phyloP scores from a whole-genome alignment of 2,113 vertebrate species.

The Scopus umbretta region DNA sequence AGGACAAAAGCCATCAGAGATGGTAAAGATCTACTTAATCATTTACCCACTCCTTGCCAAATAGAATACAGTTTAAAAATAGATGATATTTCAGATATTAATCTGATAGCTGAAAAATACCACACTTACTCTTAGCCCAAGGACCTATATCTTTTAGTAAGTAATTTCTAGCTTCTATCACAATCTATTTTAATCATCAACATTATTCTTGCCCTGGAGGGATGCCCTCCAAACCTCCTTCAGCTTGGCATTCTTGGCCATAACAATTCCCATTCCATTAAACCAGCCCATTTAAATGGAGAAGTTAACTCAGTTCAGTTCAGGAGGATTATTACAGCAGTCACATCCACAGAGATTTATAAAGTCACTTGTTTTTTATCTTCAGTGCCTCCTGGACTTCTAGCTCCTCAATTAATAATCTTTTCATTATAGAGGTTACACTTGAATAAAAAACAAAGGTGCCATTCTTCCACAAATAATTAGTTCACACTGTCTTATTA shows the following conservation, averaged over 20 bases:
- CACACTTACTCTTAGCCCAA: neutral
- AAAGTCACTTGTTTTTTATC: conserved; percentile 13
- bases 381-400: neutral
- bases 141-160: neutral
- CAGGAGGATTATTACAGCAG: conserved; percentile 24
- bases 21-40: conserved; percentile 30
- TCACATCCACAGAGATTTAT: conserved; percentile 46
- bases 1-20: neutral
- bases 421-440: conserved; percentile 19
- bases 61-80: neutral
- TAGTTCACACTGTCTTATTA: neutral
- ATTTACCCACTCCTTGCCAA: neutral
- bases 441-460: conserved; percentile 1
- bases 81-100: conserved; percentile 21
- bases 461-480: neutral
- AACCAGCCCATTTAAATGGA: conserved; percentile 5
- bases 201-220: conserved; percentile 25
- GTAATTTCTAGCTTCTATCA: conserved; percentile 1
- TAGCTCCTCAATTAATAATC: conserved; percentile 16
- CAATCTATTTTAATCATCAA: conserved; percentile 35
- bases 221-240: conserved; percentile 45
- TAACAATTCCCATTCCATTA: conserved; percentile 37
- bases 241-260: neutral
- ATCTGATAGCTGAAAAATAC: neutral
- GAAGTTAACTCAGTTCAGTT: neutral